Evolutionary conservation across 2,113 vertebrate species (phyloP).

Genomic region (Eurystomus gularis): DNA sequence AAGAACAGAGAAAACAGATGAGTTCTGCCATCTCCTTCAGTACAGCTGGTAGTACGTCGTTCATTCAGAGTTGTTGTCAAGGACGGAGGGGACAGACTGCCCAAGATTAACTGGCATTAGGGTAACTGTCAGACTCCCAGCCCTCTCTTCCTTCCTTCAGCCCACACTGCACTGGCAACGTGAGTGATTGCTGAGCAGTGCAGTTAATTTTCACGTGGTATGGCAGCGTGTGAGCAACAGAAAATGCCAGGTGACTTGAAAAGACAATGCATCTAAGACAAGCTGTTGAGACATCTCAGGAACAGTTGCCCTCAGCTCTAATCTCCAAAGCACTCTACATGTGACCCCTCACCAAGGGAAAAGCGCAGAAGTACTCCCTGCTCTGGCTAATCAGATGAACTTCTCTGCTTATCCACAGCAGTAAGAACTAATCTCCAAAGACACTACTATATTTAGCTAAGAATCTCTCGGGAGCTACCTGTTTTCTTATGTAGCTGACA

Average conservation of each 20-base stretch:
- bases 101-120: background rate
- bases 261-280: background rate
- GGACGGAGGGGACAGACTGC: background rate
- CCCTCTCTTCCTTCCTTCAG: background rate
- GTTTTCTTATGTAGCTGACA: background rate
- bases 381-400: conserved; percentile 20
- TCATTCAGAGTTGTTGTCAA: background rate
- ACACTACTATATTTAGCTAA: conserved; percentile 42
- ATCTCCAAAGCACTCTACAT: background rate
- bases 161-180: rapidly evolving
- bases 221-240: rapidly evolving
- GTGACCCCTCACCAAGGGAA: background rate
- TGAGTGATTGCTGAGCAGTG: rapidly evolving
- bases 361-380: background rate
- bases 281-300: background rate
- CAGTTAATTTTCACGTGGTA: background rate
- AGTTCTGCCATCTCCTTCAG: background rate
- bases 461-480: background rate
- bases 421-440: conserved; percentile 7
- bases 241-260: background rate
- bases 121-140: background rate
- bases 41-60: background rate
- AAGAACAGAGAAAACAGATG: background rate
- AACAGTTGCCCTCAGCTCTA: background rate
- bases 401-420: background rate